Percentiles rank a stretch among this genome's conserved stretches.
These are phyloP conservation scores for Orthonyx spaldingii DNA, from an alignment of 2,113 vertebrate genomes.

Conservation along the genomic window DNA sequence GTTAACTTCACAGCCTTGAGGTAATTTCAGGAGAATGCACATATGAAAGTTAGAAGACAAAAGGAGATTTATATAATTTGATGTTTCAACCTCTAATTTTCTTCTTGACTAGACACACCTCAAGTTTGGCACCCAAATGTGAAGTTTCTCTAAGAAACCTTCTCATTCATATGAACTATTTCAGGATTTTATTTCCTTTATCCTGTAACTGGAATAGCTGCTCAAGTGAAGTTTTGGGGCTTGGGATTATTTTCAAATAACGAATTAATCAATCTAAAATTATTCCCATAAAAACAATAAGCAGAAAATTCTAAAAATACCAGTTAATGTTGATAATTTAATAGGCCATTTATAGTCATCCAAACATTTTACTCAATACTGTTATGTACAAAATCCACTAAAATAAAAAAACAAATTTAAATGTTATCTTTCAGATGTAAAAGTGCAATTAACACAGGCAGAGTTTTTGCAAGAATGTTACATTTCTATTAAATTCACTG, in stretches of 20 bases:
- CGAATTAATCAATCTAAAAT: background rate
- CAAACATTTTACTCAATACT: conserved; percentile 17
- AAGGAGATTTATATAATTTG: background rate
- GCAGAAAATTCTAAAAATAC: background rate
- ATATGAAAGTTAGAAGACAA: background rate
- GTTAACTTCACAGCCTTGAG: background rate
- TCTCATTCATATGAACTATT: background rate
- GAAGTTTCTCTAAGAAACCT: background rate
- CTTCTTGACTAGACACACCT: background rate
- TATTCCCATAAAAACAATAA: background rate
- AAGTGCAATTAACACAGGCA: conserved; percentile 52
- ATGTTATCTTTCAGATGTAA: conserved; percentile 36
- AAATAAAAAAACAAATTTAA: conserved; percentile 26
- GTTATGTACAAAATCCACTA: conserved; percentile 37
- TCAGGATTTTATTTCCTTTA: conserved; percentile 49
- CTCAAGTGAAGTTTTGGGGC: background rate
- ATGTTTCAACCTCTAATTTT: background rate
- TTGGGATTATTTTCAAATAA: conserved; percentile 34
- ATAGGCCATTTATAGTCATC: conserved; percentile 7
- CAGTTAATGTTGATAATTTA: conserved; percentile 16
- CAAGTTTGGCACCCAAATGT: background rate
- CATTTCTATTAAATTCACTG: background rate
- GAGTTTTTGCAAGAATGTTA: conserved; percentile 1
- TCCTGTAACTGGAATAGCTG: background rate
- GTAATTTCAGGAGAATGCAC: background rate